These are phyloP conservation scores for Anarsia innoxiella DNA, from an alignment of 2,888 invertebrate species.

Conservation along the genomic window DNA sequence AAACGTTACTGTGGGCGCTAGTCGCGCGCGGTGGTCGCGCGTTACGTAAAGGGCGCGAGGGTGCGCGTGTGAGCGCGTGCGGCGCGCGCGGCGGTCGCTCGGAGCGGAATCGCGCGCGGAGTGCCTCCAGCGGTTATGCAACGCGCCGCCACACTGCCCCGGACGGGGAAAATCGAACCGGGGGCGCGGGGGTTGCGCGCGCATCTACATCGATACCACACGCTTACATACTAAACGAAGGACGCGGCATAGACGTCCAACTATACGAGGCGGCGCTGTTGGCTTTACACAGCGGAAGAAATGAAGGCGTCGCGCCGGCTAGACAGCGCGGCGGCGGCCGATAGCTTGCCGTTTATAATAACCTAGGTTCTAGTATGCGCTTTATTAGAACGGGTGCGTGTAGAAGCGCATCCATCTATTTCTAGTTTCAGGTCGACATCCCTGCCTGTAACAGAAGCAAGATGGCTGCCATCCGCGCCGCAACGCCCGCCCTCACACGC, in stretches of 20 bases:
- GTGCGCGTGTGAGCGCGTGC: constrained; percentile 55
- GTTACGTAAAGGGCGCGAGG: constrained; percentile 70
- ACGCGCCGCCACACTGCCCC: constrained; percentile 66
- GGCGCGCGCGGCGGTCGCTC: constrained; percentile 69
- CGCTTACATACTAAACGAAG: constrained; percentile 10
- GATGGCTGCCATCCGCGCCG: constrained; percentile 25
- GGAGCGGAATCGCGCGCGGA: constrained; percentile 70
- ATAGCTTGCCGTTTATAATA: no score
- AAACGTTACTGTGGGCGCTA: constrained; percentile 35
- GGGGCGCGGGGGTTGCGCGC: constrained; percentile 59
- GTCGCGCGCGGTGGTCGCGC: constrained; percentile 56
- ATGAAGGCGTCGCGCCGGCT: not conserved
- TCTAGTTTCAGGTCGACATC: constrained; percentile 4
- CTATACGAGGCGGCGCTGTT: not conserved
- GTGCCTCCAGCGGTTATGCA: constrained; percentile 69
- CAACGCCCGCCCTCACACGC: constrained; percentile 31
- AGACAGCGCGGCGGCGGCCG: constrained; percentile 8
- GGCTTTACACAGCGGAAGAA: not conserved
- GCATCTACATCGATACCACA: constrained; percentile 39
- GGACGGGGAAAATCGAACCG: constrained; percentile 60
- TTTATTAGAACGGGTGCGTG: no score
- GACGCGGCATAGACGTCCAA: constrained; percentile 8
- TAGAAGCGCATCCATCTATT: constrained; percentile 12
- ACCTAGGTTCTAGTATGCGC: no score
- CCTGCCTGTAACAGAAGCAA: constrained; percentile 11